Base-by-base conservation (phyloP, 1,140 invertebrate species). In the Ooceraea biroi region DNA sequence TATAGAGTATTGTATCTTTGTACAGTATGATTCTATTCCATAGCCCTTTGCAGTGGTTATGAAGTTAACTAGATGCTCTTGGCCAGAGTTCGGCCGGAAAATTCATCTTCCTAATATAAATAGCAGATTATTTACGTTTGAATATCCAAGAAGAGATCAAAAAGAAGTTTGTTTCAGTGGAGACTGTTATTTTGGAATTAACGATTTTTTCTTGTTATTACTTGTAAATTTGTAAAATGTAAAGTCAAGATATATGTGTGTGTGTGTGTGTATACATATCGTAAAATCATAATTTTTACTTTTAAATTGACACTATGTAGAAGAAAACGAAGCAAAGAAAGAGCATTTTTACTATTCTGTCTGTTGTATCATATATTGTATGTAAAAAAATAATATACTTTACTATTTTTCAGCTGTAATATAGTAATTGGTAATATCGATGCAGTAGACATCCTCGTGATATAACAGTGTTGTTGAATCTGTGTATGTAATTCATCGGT, bases 1-100 rank as follows among this genome's bases (percentile, higher is more conserved):
- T 76, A 61, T 52, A 19, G 25, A 48, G 0, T 73, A 63, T 76
- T 80, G 22, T 78, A 63, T 77, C 52, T 46, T 58, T 58, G 22
- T 80, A 69, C 25, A 57, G 10, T 78, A 46, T 69, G 19, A 57
- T 22, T 12, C n/a, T 78, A n/a, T 69, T 30, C 4, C 66, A 36
- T 4, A 17, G 22, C 30, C n/a, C 8, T 55, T 27, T 46, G 1
- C 7, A 41, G 19, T 50, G 17, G n/a, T 44, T 17, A 46, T 11
- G 3, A 76, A 12, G 12, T 77, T 77, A 50, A 36, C 0, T 14
- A 41, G 3, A 5, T 5, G 14, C 14, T n/a, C n/a, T n/a, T 27
- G 10, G 36, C 17, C 19, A 60, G 1, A 7, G 30, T 46, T 14
- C 14, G 17, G 17, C 57, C 14, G 17, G 17, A 74, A 17, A 36